Conservation (phyloP, 2,888 invertebrate species). For the Polyploca ridens region DNA sequence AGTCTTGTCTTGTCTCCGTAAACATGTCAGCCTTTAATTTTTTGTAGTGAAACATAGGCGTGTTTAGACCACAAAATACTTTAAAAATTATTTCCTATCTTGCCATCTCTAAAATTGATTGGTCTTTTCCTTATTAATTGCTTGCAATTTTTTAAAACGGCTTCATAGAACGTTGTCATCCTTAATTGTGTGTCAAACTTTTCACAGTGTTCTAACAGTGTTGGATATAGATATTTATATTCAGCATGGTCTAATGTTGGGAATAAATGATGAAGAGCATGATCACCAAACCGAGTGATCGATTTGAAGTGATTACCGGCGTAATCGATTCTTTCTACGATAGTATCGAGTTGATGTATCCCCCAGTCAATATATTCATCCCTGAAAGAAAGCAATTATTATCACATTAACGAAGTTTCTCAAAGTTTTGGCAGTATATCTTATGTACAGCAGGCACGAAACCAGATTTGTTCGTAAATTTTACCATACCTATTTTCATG, state of each 20-base stretch:
- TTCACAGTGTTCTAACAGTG: constrained; percentile 85
- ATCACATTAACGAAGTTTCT: background rate
- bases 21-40: no score
- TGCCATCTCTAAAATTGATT: constrained; percentile 57
- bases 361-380: constrained; percentile 88
- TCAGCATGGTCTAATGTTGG: constrained; percentile 92
- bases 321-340: constrained; percentile 88
- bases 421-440: background rate
- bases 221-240: constrained; percentile 86
- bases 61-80: background rate
- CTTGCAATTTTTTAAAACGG: constrained; percentile 87
- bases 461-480: background rate
- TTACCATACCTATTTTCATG: background rate
- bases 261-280: constrained; percentile 91
- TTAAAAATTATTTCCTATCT: constrained; percentile 18
- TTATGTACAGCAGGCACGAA: background rate
- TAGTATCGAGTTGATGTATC: constrained; percentile 89
- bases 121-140: constrained; percentile 70
- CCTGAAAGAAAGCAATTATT: constrained; percentile 62
- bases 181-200: constrained; percentile 85
- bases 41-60: no score
- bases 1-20: no score
- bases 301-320: constrained; percentile 87
- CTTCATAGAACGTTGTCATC: constrained; percentile 82
- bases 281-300: constrained; percentile 90